Percentiles rank a stretch among this genome's conserved stretches.
Conservation (phyloP, 2,113 vertebrate genomes). For the Oncorhynchus tshawytscha region DNA sequence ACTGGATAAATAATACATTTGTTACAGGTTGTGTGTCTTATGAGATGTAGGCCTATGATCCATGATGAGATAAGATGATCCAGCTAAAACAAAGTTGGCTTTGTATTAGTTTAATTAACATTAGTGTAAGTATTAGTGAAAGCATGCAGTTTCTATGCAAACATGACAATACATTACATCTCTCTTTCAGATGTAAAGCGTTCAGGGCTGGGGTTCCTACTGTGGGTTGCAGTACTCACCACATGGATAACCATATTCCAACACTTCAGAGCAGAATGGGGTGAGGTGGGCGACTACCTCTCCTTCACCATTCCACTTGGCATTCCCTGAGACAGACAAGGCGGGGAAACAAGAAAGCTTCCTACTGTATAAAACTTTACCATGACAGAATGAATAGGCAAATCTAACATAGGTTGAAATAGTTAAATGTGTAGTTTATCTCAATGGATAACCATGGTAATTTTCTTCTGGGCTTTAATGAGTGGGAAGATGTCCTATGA, state of each 20-base stretch:
- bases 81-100: not conserved
- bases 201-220: conserved; percentile 81
- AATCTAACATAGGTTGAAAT: not conserved
- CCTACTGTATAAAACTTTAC: not conserved
- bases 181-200: conserved; percentile 81
- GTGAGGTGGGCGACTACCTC: conserved; percentile 84
- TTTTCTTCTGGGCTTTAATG: not conserved
- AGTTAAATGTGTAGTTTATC: not conserved
- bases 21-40: no score
- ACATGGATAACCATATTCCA: conserved; percentile 90
- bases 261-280: conserved; percentile 84
- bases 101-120: not conserved
- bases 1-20: no score
- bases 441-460: not conserved
- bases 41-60: no score
- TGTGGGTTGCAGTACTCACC: conserved; percentile 84
- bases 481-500: not conserved
- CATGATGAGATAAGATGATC: no score
- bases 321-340: conserved; percentile 62
- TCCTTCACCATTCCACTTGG: conserved; percentile 90
- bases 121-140: not conserved
- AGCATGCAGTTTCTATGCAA: not conserved
- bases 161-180: not conserved
- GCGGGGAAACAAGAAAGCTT: not conserved
- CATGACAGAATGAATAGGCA: not conserved